These are phyloP conservation scores for Mesoclemmys tuberculata DNA, from an alignment of 2,113 vertebrate genomes.

Conservation along the genomic window DNA sequence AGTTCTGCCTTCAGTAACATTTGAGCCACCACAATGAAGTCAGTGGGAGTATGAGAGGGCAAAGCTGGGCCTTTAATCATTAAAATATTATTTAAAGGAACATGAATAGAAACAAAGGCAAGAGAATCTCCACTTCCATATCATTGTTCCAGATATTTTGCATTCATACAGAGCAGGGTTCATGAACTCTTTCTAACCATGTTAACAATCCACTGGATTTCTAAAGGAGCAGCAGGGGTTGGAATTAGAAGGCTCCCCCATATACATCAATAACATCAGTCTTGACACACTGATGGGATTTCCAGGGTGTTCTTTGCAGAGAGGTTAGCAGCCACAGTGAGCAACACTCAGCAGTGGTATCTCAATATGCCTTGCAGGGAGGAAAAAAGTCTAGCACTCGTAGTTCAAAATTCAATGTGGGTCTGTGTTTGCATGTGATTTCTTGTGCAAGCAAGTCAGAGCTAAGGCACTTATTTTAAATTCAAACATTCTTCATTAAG, in stretches of 20 bases:
- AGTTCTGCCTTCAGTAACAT: constrained; percentile 1
- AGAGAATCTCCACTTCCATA: constrained; percentile 76
- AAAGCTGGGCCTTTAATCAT: constrained; percentile 61
- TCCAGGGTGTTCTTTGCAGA: constrained; percentile 69
- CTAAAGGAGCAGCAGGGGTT: constrained; percentile 84
- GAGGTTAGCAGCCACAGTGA: constrained; percentile 48
- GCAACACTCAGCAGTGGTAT: constrained; percentile 47
- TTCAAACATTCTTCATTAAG: not conserved
- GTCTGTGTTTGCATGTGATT: constrained; percentile 28
- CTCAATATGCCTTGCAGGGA: constrained; percentile 41
- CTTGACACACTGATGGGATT: constrained; percentile 78
- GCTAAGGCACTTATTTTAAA: not conserved
- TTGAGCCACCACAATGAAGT: constrained; percentile 14
- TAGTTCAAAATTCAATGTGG: constrained; percentile 52
- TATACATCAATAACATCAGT: constrained; percentile 82
- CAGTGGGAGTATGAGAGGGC: constrained; percentile 43
- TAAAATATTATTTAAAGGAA: constrained; percentile 76
- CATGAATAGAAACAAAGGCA: constrained; percentile 74
- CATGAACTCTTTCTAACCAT: constrained; percentile 83
- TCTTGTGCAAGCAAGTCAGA: constrained; percentile 43
- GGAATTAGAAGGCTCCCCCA: constrained; percentile 80
- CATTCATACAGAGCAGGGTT: constrained; percentile 84
- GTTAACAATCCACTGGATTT: constrained; percentile 85
- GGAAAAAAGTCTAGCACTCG: constrained; percentile 6
- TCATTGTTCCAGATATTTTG: constrained; percentile 82